Evolutionary conservation across 2,888 invertebrate genomes (phyloP).

Genomic region (Limnephilus lunatus): DNA sequence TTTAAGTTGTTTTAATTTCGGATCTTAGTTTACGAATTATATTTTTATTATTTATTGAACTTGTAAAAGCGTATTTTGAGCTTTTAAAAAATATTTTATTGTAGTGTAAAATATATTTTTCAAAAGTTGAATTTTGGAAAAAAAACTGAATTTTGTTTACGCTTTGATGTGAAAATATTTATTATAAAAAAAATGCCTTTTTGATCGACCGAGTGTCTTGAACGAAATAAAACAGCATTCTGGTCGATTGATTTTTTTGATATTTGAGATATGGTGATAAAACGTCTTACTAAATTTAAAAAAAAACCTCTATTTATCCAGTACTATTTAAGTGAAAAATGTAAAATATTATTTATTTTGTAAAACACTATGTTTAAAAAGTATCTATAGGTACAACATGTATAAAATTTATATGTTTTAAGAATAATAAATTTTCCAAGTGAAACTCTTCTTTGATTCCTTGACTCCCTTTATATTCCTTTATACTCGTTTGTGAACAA

Average conservation of each 20-base stretch:
- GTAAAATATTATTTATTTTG: constrained; percentile 66
- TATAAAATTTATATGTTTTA: constrained; percentile 60
- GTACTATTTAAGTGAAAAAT: constrained; percentile 43
- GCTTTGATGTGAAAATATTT: constrained; percentile 38
- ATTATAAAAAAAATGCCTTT: constrained; percentile 26
- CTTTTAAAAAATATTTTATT: constrained; percentile 26
- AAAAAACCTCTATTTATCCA: constrained; percentile 58
- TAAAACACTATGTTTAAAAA: constrained; percentile 62
- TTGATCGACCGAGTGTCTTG: neutral
- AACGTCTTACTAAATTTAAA: constrained; percentile 52
- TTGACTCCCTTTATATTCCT: neutral
- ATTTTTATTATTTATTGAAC: constrained; percentile 55
- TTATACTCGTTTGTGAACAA: too few relatives aligned
- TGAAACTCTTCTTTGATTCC: constrained; percentile 9
- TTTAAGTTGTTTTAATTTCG: constrained; percentile 50
- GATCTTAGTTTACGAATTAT: constrained; percentile 47
- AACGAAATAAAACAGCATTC: constrained; percentile 45
- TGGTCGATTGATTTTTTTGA: constrained; percentile 36
- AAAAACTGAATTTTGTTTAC: constrained; percentile 14
- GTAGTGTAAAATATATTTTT: constrained; percentile 29
- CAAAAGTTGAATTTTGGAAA: neutral
- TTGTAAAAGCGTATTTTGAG: neutral
- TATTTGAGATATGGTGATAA: constrained; percentile 51
- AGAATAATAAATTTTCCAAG: constrained; percentile 61
- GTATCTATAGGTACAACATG: neutral